Conservation (phyloP, 2,888 invertebrate species). For the Chymomyza procnemis region DNA sequence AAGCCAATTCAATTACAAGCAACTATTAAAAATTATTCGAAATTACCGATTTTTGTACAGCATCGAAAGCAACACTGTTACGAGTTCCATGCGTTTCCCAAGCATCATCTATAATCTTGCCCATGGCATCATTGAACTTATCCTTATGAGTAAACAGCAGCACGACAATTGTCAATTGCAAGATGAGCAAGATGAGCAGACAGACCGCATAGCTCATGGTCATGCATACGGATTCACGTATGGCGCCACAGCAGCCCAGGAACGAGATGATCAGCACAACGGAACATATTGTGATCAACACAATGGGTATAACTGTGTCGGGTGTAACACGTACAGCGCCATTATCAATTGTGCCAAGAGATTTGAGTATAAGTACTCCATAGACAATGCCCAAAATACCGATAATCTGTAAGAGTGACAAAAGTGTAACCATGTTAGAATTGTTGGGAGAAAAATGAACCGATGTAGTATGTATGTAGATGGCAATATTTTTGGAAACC, state of each 20-base stretch:
- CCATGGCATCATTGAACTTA: constrained; percentile 80
- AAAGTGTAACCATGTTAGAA: neutral
- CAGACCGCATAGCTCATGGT: constrained; percentile 87
- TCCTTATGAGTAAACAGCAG: constrained; percentile 83
- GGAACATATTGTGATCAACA: constrained; percentile 84
- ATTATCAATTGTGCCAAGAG: constrained; percentile 79
- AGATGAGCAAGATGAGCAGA: constrained; percentile 84
- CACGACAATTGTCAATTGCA: constrained; percentile 85
- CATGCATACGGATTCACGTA: constrained; percentile 93
- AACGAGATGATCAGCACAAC: constrained; percentile 89
- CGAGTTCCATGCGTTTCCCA: constrained; percentile 70
- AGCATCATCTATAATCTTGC: constrained; percentile 79
- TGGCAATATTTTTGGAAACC: no score
- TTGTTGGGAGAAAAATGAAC: no score
- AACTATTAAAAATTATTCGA: no score
- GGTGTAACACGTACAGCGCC: constrained; percentile 79
- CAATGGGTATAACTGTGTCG: constrained; percentile 81
- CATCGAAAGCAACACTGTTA: constrained; percentile 64
- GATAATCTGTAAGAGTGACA: constrained; percentile 81
- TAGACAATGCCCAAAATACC: constrained; percentile 84
- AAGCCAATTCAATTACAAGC: neutral
- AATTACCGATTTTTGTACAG: constrained; percentile 71
- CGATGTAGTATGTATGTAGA: no score
- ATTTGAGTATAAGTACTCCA: constrained; percentile 83
- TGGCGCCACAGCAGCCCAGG: constrained; percentile 94